Conservation (phyloP, 2,797 vertebrate genomes). For the Lacerta agilis region DNA sequence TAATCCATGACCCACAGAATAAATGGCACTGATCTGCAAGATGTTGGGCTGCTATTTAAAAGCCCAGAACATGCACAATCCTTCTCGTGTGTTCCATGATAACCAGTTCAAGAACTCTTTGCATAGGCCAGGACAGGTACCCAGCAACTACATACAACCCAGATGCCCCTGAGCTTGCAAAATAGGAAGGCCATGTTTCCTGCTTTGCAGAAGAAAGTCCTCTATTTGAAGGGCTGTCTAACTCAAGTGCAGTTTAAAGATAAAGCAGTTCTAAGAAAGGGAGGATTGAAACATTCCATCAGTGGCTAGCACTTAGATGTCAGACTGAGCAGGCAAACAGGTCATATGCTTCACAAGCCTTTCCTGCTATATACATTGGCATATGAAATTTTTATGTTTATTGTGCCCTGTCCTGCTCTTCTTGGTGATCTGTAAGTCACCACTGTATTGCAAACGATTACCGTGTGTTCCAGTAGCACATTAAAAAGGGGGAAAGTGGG, state of each 20-base stretch:
- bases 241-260: neutral
- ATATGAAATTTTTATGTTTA: too few relatives aligned
- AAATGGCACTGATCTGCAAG: neutral
- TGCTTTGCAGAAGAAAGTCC: too few relatives aligned
- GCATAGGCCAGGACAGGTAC: neutral
- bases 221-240: too few relatives aligned
- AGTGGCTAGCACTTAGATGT: too few relatives aligned
- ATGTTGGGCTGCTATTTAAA: neutral
- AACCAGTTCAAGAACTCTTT: neutral
- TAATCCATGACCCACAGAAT: neutral
- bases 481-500: neutral
- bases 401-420: too few relatives aligned
- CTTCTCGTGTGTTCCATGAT: neutral
- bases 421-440: too few relatives aligned
- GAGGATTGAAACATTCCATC: too few relatives aligned
- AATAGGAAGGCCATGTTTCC: too few relatives aligned
- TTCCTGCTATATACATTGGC: too few relatives aligned
- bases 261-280: too few relatives aligned
- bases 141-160: neutral
- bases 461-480: neutral
- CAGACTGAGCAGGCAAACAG: too few relatives aligned
- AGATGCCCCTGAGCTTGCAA: neutral
- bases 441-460: neutral
- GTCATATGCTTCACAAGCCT: too few relatives aligned
- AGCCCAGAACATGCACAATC: neutral